A percentile compares a stretch with the other conserved stretches of the same genome.
These are phyloP conservation scores for Pipistrellus pipistrellus DNA, from an alignment of 2,797 vertebrate genomes.

Conservation along the genomic window DNA sequence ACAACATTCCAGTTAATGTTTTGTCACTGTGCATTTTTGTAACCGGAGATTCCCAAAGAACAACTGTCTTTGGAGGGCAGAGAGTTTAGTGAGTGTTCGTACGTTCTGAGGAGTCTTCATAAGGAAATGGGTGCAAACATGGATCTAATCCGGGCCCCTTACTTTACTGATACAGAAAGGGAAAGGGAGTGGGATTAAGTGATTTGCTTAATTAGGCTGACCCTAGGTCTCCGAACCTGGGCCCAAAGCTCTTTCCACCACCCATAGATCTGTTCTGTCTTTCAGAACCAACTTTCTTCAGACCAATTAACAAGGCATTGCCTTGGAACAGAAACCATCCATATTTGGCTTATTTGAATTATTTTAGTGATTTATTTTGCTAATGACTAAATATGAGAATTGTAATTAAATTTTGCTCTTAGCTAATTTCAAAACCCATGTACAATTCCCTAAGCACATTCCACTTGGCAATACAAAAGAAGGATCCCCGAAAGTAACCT, in stretches of 20 bases:
- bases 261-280: neutral
- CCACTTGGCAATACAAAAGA: neutral
- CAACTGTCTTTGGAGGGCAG: neutral
- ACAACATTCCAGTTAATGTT: neutral
- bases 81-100: neutral
- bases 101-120: neutral
- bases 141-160: neutral
- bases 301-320: neutral
- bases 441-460: neutral
- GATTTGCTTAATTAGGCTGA: neutral
- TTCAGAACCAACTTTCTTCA: neutral
- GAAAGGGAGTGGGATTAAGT: neutral
- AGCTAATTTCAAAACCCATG: constrained; percentile 32
- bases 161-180: neutral
- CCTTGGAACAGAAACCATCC: constrained; percentile 35
- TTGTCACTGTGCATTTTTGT: neutral
- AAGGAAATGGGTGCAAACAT: neutral
- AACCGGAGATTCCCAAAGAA: neutral
- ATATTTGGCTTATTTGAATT: neutral
- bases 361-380: constrained; percentile 49
- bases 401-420: constrained; percentile 37
- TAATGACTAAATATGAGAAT: constrained; percentile 38
- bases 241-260: neutral
- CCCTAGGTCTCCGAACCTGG: neutral
- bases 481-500: neutral